Base-by-base conservation (phyloP, 1,140 invertebrate genomes). In the Chironomus tepperi region DNA sequence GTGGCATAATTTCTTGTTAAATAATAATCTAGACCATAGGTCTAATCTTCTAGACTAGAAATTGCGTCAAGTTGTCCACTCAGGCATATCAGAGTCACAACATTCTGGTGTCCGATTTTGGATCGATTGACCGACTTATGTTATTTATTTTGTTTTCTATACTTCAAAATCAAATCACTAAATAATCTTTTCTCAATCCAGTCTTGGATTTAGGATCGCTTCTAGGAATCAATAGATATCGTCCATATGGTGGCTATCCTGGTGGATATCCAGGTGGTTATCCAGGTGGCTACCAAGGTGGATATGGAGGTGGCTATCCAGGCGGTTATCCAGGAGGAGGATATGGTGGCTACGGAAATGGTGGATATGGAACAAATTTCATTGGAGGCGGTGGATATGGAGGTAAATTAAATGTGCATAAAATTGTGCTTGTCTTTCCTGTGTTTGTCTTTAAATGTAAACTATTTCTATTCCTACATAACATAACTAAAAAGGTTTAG, bases 321-420 rank as follows among this genome's bases (percentile, higher is more conserved):
- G 65, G 65, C n/a, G 2, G 15, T 67, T 15, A 47, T 47, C 10
- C 57, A 65, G 15, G 7, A 16, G 65, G 65, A 12, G 42, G 6
- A 65, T 12, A 16, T n/a, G 47, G 47, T n/a, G n/a, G n/a, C n/a
- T n/a, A 10, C 47, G 47, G 47, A 57, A 2, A 2, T 3, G 47
- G 47, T 1, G 47, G 47, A 2, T 70, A 70, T 21, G 65, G 65
- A 70, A 70, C 65, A 19, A 70, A 70, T 10, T 70, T 70, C 65
- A 70, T 70, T 19, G 65, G 65, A 67, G n/a, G 24, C 24, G 24
- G 24, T 34, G 24, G 65, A 3, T 70, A 70, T 70, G 65, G 65
- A 5, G 65, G 65, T 19, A 70, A 57, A 2, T 34, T 34, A 34
- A 34, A 34, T 34, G 2, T 34, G n/a, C 24, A 34, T 34, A 34